Evolutionary conservation across 1,140 invertebrate genomes (phyloP).

Genomic region (Ylistrum balloti): DNA sequence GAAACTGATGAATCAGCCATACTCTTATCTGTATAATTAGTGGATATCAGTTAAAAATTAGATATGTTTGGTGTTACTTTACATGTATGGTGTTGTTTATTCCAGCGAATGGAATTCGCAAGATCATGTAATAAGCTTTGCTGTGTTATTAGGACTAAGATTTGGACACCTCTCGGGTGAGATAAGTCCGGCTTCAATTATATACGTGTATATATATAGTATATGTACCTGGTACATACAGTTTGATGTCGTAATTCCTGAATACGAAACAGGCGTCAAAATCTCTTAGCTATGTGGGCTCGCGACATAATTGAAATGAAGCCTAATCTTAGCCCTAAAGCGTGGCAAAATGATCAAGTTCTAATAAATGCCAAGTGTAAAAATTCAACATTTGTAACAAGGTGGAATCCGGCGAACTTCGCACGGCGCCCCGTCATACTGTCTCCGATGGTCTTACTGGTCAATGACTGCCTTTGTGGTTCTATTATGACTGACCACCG

Average conservation of each 20-base stretch:
- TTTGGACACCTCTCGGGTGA: slow-evolving; percentile 14
- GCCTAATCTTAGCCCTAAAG: slow-evolving; percentile 12
- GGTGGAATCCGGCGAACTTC: slow-evolving; percentile 34
- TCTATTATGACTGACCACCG: slow-evolving; percentile 44
- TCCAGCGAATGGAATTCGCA: background rate
- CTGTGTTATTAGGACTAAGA: background rate
- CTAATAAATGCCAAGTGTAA: background rate
- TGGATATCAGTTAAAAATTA: too few relatives aligned
- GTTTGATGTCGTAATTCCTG: background rate
- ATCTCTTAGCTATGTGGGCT: background rate
- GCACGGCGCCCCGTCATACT: slow-evolving; percentile 41
- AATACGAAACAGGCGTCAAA: background rate
- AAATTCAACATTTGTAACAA: slow-evolving; percentile 11
- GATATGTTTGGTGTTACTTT: background rate
- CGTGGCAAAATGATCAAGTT: slow-evolving; percentile 31
- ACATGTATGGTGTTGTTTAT: background rate
- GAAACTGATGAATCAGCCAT: too few relatives aligned
- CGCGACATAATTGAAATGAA: slow-evolving; percentile 26
- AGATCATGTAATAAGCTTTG: slow-evolving; percentile 17
- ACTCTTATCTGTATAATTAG: too few relatives aligned
- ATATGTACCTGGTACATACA: background rate
- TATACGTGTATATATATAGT: background rate
- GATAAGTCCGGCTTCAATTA: slow-evolving; percentile 9
- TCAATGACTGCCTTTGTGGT: slow-evolving; percentile 44
- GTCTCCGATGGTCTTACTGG: slow-evolving; percentile 31